phyloP scores from a whole-genome alignment of 2,113 vertebrate genomes.

The Bufo gargarizans region DNA sequence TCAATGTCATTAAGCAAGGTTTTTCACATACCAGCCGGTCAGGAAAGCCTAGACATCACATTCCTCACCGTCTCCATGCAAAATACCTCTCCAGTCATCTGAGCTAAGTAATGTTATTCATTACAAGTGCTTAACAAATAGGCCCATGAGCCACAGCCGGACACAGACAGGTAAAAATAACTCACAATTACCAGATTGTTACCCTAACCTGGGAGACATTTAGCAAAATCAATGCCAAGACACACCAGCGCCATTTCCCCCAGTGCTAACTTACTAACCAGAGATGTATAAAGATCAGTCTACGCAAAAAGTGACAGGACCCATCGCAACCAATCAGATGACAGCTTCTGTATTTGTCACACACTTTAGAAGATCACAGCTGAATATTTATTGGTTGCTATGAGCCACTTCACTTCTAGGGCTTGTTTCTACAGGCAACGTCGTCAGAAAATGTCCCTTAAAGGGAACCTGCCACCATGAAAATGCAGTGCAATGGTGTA shows the following conservation, averaged over 20 bases:
- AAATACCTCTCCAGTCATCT: constrained; percentile 22
- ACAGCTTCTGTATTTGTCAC: neutral
- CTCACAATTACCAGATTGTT: neutral
- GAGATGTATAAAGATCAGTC: neutral
- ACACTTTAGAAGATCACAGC: neutral
- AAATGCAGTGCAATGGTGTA: too few species aligned
- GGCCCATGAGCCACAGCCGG: neutral
- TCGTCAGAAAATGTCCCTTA: too few species aligned
- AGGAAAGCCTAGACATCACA: constrained; percentile 10
- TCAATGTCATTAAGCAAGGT: neutral
- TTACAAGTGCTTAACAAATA: constrained; percentile 25
- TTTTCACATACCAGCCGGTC: neutral
- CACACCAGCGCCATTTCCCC: neutral
- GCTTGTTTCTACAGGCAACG: neutral
- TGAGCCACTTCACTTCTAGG: neutral
- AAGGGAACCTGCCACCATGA: too few species aligned
- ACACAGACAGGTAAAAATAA: constrained; percentile 16
- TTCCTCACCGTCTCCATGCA: constrained; percentile 22
- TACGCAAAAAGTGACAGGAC: neutral
- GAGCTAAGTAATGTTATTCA: constrained; percentile 21
- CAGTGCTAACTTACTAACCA: neutral
- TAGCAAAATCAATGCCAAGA: neutral
- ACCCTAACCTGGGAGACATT: neutral
- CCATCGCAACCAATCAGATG: neutral
- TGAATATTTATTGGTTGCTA: neutral